Evolutionary conservation across 35 echinoderm and acorn worm genomes (phyloP), one percentile per base, ranked within the genome.

Genomic region (Ptychodera flava): DNA sequence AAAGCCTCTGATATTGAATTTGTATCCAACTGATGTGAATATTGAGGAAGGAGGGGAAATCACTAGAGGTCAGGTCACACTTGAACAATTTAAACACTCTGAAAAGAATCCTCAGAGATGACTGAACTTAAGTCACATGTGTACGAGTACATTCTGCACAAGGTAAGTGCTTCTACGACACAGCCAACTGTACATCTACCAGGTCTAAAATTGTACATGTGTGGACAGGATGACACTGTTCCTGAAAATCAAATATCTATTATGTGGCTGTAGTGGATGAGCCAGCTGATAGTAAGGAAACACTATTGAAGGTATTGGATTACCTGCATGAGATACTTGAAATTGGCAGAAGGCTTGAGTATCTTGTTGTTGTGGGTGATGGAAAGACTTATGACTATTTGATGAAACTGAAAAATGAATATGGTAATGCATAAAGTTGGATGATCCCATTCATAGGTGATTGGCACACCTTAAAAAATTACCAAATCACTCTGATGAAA

Each of bases 391-490:
- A 81, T 83, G 82, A 91, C 31, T 53, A 85, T 29, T 33, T 88
- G 29, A 64, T 82, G 77, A 88, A 94, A 28, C 27, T 94, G 32
- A 91, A 94, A 83, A 35, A 79, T 10, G n/a, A 88, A 22, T 91
- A 91, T 79, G 89, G 93, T 45, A 78, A 33, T 33, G 77, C 30
- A 16, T 84, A 92, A 0, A 78, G 80, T 30, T 93, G 94, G 94
- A 86, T 97, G 0, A 88, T 97, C 28, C 88, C 94, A 28, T 97
- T 87, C 78, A 36, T 93, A 77, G 94, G 94, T 45, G 94, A 97
- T 82, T 97, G 94, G 94, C 94, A 97, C 80, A 34, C 92, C 27
- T 78, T 97, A 1, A 97, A 97, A 84, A 97, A 93, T 34, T 89
- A 75, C 81, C 94, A 93, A 76, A 76, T 86, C n/a, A 78, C 86